These are phyloP conservation scores for Typhlichthys eigenmanni DNA, from an alignment of 2,797 vertebrate genomes.

Conservation along the genomic window DNA sequence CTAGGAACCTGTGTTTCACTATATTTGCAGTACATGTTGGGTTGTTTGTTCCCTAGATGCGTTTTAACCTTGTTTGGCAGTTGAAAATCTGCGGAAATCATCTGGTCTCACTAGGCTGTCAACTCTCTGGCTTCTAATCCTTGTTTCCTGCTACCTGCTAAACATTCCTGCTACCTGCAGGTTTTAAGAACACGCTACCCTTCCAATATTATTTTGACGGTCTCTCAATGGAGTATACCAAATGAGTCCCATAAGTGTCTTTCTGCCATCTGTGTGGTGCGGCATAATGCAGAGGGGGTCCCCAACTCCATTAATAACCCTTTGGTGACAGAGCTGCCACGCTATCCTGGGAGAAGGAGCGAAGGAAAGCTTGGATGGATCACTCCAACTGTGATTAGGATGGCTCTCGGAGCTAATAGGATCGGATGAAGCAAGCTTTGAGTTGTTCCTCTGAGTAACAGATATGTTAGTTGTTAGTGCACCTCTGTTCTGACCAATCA, in stretches of 20 bases:
- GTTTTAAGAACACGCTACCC: slow-evolving; percentile 61
- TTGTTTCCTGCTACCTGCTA: slow-evolving; percentile 53
- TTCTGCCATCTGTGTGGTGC: slow-evolving; percentile 17
- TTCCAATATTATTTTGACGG: slow-evolving; percentile 45
- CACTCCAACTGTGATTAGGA: slow-evolving; percentile 66
- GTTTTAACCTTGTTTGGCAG: no score
- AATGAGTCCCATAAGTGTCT: slow-evolving; percentile 35
- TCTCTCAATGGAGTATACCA: slow-evolving; percentile 27
- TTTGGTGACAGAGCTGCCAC: slow-evolving; percentile 30
- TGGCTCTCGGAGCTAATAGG: slow-evolving; percentile 71
- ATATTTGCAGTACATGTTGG: no score
- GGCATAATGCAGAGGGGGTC: slow-evolving; percentile 23
- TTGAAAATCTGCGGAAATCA: no score
- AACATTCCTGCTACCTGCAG: slow-evolving; percentile 25
- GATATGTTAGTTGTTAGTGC: slow-evolving; percentile 38
- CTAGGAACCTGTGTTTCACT: no score
- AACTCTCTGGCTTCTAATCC: slow-evolving; percentile 24
- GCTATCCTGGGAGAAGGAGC: slow-evolving; percentile 27
- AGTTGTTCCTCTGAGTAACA: slow-evolving; percentile 52
- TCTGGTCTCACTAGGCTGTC: slow-evolving; percentile 21
- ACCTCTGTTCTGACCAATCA: slow-evolving; percentile 44
- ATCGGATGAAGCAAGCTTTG: slow-evolving; percentile 72
- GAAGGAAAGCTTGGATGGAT: slow-evolving; percentile 31
- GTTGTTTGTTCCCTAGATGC: no score
- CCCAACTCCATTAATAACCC: slow-evolving; percentile 31